Base-by-base conservation (phyloP, 2,113 vertebrate genomes). In the Sylvilagus bachmani region DNA sequence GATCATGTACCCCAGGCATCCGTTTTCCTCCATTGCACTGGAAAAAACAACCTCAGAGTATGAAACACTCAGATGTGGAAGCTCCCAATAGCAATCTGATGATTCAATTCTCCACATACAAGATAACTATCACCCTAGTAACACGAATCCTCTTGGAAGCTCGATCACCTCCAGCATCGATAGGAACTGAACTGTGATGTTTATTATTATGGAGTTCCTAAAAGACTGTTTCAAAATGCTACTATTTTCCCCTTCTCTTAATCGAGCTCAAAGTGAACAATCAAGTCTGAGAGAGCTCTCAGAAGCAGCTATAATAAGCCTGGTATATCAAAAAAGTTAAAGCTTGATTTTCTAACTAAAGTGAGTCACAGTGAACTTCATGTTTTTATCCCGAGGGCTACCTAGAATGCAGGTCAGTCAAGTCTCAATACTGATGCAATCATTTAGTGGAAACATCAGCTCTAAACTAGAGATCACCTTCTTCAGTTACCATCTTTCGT, bases 291-390 rank as follows among this genome's bases (percentile, higher is more conserved):
- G 90, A 31, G n/a, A 6, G 79, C 22, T 51, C 55, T 74, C 90
- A 33, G 9, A 70, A 93, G 33, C 12, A 81, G 69, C 86, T 51
- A 69, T 61, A 71, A 67, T 67, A 93, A 27, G 44, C 38, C 51
- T 79, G 21, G 58, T 95, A 95, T 82, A 44, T 58, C 44, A 96
- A 77, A 97, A 96, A 86, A 21, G 36, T 89, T 97, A 38, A 38
- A 31, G 79, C 27, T 96, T 96, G 87, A 97, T 97, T 98, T 96
- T 73, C 87, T 53, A 88, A 95, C 73, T 97, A 95, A 97, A 97
- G 95, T 96, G 84, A 91, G 64, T 96, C 97, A 97, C 95, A 67
- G 96, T 89, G 92, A 97, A 96, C 88, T 95, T 95, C n/a, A 62
- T 85, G 92, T 95, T 90, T 95, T 92, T 97, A 95, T 94, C 89